These are phyloP conservation scores for Macroteleia sp. DNA, from an alignment of 2,888 invertebrate genomes.

Conservation along the genomic window DNA sequence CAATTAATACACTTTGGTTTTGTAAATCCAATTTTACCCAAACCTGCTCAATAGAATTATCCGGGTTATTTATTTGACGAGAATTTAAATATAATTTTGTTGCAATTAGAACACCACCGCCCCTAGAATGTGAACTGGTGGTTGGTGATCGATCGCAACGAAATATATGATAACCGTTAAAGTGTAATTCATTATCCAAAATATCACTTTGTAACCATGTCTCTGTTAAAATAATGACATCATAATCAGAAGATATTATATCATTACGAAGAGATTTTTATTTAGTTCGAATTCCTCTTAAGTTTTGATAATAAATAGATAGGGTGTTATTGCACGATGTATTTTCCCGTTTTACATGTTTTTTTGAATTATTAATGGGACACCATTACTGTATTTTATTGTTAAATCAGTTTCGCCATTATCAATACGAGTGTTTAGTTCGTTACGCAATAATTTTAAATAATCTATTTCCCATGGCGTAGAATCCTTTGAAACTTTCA, in stretches of 20 bases:
- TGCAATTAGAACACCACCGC: neutral
- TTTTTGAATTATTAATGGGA: neutral
- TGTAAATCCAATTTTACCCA: neutral
- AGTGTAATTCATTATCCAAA: neutral
- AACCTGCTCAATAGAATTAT: neutral
- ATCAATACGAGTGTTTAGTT: neutral
- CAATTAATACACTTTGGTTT: neutral
- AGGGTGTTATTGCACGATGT: neutral
- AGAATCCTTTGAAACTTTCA: neutral
- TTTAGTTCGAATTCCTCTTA: constrained; percentile 1
- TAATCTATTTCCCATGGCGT: neutral
- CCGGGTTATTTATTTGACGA: neutral
- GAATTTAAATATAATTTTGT: neutral
- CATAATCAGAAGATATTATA: neutral
- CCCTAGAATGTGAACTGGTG: neutral
- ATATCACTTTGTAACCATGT: neutral
- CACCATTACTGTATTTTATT: neutral
- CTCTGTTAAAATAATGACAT: constrained; percentile 2
- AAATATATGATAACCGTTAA: neutral
- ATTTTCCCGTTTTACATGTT: neutral
- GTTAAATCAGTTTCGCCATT: neutral
- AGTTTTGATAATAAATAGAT: constrained; percentile 10
- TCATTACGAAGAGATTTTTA: neutral
- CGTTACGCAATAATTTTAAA: neutral
- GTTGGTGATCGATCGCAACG: too few relatives aligned